These are phyloP conservation scores for Mycogona germanica DNA, from an alignment of 2,888 invertebrate genomes.

Conservation along the genomic window DNA sequence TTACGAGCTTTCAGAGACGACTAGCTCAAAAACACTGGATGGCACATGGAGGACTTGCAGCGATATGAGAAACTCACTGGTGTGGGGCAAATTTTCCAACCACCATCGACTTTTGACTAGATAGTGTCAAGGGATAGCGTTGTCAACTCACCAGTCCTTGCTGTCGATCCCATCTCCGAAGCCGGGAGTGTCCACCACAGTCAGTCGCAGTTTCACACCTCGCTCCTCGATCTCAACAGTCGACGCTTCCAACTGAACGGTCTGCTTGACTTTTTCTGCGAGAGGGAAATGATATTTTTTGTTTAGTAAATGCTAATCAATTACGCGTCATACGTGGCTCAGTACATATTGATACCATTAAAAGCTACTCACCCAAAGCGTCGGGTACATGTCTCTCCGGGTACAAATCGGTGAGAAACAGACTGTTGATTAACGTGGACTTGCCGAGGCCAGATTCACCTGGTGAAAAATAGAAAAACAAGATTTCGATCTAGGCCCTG, in stretches of 20 bases:
- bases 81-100: not conserved
- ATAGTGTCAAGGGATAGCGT: not conserved
- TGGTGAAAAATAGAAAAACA: constrained; percentile 25
- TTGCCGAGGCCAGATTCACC: constrained; percentile 83
- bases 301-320: not conserved
- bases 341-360: not conserved
- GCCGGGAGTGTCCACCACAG: constrained; percentile 82
- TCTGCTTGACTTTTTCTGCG: constrained; percentile 62
- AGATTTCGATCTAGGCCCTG: not conserved
- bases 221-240: constrained; percentile 94
- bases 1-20: not conserved
- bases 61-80: no score
- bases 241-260: constrained; percentile 85
- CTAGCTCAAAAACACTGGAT: no score
- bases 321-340: not conserved
- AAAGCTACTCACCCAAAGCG: constrained; percentile 49
- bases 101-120: not conserved
- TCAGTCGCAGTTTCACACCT: constrained; percentile 82
- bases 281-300: no score
- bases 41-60: no score
- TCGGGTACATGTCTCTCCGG: constrained; percentile 81
- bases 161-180: constrained; percentile 93
- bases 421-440: constrained; percentile 87
- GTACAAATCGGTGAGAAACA: constrained; percentile 89
- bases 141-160: constrained; percentile 52